Evolutionary conservation across 1,140 invertebrate species (phyloP), one percentile per base, ranked within the genome.

Genomic region (Hylaeus volcanicus): DNA sequence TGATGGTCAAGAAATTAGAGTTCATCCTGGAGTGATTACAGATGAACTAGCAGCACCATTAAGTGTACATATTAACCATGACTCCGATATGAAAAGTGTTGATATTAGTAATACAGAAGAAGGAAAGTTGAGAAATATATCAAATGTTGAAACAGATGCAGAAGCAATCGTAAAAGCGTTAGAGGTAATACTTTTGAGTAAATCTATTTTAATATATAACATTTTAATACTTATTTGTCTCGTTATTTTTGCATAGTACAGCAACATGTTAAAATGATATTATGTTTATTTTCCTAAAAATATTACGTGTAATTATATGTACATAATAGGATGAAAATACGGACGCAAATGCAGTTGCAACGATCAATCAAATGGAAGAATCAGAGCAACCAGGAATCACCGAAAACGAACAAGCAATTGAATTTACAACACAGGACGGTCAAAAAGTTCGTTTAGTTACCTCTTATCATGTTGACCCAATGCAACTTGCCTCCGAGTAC

Each of bases 401-500:
- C 6, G 91, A 92, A 76, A 87, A 86, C 39, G 85, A 91, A 60
- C 93, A 94, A 77, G 86, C 93, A 9, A 92, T 94, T 51, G 93
- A 94, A 89, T 93, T 94, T 69, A 92, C 91, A 39, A 94, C 93
- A 51, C 90, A 92, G 60, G 93, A 94, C 83, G 94, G 93, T 9
- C 93, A 94, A 73, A 94, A 94, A 85, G 87, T 94, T 61, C 88
- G 93, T 61, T 88, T 94, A 45, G 86, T 94, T 9, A 92, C 93
- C 51, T 91, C 94, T 37, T 91, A 93, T 64, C 91, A 93, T 51
- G 91, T 93, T 15, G 93, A 94, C 86, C 90, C 91, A 8, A 84
- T 93, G 72, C 91, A 93, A 65, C 80, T 94, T 26, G 88, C 91
- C 41, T 92, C 92, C 48, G 93, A 94, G 81, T 94, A 93, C 86